phyloP scores from a whole-genome alignment of 2,797 vertebrate species.

The Pangasius djambal region DNA sequence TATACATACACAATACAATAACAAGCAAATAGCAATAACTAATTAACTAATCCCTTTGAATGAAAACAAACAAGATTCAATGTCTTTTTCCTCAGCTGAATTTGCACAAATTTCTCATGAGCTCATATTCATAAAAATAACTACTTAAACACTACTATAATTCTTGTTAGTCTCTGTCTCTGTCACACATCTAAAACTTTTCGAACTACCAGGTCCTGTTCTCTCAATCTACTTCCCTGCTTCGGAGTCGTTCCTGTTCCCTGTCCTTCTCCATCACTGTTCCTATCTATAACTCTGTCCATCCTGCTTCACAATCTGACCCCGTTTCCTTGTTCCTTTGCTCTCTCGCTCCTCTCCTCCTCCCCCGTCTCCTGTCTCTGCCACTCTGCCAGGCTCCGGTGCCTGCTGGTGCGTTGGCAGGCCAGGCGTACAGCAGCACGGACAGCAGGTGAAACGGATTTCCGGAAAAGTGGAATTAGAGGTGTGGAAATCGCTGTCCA shows the following conservation, averaged over 20 bases:
- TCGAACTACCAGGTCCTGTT: slow-evolving; percentile 33
- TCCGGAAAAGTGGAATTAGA: slow-evolving; percentile 60
- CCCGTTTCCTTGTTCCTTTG: slow-evolving; percentile 26
- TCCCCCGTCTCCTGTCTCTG: slow-evolving; percentile 37
- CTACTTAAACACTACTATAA: not conserved
- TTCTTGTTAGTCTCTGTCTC: not conserved
- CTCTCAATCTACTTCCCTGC: slow-evolving; percentile 34
- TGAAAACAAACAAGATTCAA: not conserved
- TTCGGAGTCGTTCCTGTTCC: slow-evolving; percentile 27
- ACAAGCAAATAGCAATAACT: not conserved
- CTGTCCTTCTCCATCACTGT: slow-evolving; percentile 39
- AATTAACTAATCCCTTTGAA: not conserved
- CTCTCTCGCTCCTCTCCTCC: slow-evolving; percentile 27
- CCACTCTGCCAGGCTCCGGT: slow-evolving; percentile 55
- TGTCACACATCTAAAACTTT: slow-evolving; percentile 28
- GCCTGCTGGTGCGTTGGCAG: slow-evolving; percentile 54
- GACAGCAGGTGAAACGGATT: slow-evolving; percentile 65
- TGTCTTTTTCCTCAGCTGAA: not conserved
- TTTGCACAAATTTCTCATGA: not conserved
- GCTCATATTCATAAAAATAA: too few relatives aligned
- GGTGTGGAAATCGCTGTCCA: slow-evolving; percentile 55
- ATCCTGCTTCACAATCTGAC: slow-evolving; percentile 48
- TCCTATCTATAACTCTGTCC: slow-evolving; percentile 36
- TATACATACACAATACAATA: not conserved
- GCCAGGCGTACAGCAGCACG: slow-evolving; percentile 50